Conservation (phyloP, 2,888 invertebrate species). For the Drosophila picticornis region DNA sequence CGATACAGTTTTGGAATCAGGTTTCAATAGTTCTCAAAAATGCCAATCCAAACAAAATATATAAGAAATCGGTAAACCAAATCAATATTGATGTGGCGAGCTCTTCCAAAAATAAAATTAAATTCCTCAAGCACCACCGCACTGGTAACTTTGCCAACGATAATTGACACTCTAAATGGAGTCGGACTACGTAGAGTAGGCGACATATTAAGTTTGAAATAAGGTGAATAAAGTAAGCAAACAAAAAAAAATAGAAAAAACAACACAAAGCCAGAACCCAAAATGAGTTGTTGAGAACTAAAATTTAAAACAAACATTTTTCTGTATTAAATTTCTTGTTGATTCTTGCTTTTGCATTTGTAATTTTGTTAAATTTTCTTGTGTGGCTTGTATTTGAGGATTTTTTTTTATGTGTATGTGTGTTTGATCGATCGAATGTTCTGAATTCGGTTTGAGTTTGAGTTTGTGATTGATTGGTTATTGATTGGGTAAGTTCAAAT, state of each 20-base stretch:
- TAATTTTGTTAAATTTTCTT: slow-evolving; percentile 59
- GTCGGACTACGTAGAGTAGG: slow-evolving; percentile 43
- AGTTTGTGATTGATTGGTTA: slow-evolving; percentile 48
- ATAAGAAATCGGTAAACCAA: slow-evolving; percentile 27
- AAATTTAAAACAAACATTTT: slow-evolving; percentile 51
- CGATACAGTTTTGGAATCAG: slow-evolving; percentile 65
- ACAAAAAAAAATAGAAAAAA: slow-evolving; percentile 21
- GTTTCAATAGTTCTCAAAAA: slow-evolving; percentile 75
- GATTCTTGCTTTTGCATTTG: slow-evolving; percentile 60
- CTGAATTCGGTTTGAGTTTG: slow-evolving; percentile 45
- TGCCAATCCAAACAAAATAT: slow-evolving; percentile 66
- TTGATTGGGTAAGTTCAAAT: slow-evolving; percentile 53
- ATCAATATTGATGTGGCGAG: slow-evolving; percentile 58
- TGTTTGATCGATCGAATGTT: slow-evolving; percentile 72
- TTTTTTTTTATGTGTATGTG: slow-evolving; percentile 40
- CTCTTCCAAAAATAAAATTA: slow-evolving; percentile 27
- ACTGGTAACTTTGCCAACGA: slow-evolving; percentile 33
- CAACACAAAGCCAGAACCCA: slow-evolving; percentile 54
- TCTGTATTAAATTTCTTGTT: slow-evolving; percentile 55
- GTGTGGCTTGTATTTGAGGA: slow-evolving; percentile 41
- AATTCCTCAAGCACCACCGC: slow-evolving; percentile 42
- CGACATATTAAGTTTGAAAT: slow-evolving; percentile 34
- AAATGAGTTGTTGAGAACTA: slow-evolving; percentile 58
- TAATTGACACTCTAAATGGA: slow-evolving; percentile 33
- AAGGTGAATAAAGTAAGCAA: slow-evolving; percentile 36